Conservation (phyloP, 1,140 invertebrate genomes). For the Heliconius himera region DNA sequence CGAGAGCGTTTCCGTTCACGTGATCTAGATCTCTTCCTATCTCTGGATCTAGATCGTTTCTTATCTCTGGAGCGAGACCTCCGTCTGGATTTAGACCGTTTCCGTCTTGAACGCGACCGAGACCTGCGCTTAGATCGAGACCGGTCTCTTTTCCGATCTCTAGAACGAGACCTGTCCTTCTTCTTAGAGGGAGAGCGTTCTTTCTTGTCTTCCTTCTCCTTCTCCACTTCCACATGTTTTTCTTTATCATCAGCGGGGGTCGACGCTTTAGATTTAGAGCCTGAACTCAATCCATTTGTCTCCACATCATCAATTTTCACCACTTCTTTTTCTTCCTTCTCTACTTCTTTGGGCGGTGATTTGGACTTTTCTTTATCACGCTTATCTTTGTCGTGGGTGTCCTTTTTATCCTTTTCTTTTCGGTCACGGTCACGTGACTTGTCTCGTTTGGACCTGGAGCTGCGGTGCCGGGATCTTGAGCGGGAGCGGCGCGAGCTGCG, state of each 20-base stretch:
- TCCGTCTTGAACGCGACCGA: conserved; percentile 62
- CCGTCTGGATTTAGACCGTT: conserved; percentile 71
- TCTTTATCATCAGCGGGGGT: conserved; percentile 65
- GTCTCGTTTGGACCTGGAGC: conserved; percentile 83
- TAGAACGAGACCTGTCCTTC: conserved; percentile 72
- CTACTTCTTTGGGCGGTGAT: conserved; percentile 52
- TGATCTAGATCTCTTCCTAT: conserved; percentile 72
- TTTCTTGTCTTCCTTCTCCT: conserved; percentile 58
- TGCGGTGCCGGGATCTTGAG: conserved; percentile 84
- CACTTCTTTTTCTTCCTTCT: conserved; percentile 57
- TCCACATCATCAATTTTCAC: conserved; percentile 51
- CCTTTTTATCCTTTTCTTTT: conserved; percentile 64
- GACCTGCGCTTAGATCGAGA: conserved; percentile 62
- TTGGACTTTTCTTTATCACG: conserved; percentile 65
- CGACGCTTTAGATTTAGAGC: conserved; percentile 70
- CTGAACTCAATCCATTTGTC: conserved; percentile 66
- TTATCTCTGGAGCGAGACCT: conserved; percentile 68
- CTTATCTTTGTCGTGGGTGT: conserved; percentile 50
- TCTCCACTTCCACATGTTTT: conserved; percentile 36
- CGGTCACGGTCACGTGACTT: conserved; percentile 65
- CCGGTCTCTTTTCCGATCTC: conserved; percentile 71
- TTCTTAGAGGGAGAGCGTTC: conserved; percentile 81
- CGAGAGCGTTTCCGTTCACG: conserved; percentile 71
- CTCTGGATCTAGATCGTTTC: conserved; percentile 69
- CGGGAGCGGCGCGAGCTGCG: conserved; percentile 83